Evolutionary conservation across 2,888 invertebrate species (phyloP), one percentile per base, ranked within the genome.

Genomic region (Ypsolopha sequella): DNA sequence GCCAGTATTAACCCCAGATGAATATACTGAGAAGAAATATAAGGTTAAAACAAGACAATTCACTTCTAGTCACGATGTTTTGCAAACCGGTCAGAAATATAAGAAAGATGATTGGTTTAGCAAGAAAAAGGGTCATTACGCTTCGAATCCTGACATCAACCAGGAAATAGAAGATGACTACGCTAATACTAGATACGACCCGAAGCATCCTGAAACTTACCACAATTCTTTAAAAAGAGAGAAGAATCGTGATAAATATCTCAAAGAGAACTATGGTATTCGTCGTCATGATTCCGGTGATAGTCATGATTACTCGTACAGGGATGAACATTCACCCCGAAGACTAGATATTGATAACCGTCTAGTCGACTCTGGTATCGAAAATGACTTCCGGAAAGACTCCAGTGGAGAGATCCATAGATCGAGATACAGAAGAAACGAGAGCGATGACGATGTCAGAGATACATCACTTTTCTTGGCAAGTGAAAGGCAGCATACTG

Each of bases 331-430:
- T 56, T 81, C 86, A 7, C 86, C 87, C 1, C 76, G 82, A 50
- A 69, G 87, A 53, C 79, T 75, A 51, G 87, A 87, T 46, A 81
- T 82, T 54, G 91, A 90, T 59, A 92, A 89, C 62, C 87, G 91
- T 51, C 80, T 92, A 50, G 91, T 91, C 2, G 94, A 94, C 76
- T 94, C 94, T 0, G 94, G 94, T 0, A 94, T 94, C 56, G 94
- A 94, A 65, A 93, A 94, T 59, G 94, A 94, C 70, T 92, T 92
- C 62, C 88, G 93, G 50, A 89, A 93, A 56, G 93, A 93, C 62
- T 92, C 92, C 0, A 89, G 87, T 60, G 88, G 88, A 13, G 90
- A 90, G 53, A 70, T 89, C 13, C 73, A 80, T 52, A 71, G 70
- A 53, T 59, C 60, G 34, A 71, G 72, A 54, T 65, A 71, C 48